Evolutionary conservation across 2,113 vertebrate genomes (phyloP).

Genomic region (Azemiops feae): DNA sequence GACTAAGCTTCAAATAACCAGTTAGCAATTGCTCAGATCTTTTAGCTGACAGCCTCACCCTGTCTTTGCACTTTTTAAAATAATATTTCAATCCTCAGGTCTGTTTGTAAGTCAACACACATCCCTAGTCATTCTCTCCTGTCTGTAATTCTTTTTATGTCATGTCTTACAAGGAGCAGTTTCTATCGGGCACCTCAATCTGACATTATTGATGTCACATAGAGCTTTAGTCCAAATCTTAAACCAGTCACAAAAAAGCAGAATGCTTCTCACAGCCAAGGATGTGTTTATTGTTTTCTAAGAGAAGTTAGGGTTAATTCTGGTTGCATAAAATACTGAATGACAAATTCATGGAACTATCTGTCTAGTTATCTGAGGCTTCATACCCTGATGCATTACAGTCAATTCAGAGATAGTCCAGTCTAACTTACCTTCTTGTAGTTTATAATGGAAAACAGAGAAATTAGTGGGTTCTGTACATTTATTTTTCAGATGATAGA

Average conservation of each 20-base stretch:
- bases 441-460: not conserved
- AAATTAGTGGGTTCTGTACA: not conserved
- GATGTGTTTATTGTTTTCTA: not conserved
- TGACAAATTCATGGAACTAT: not conserved
- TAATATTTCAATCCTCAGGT: not conserved
- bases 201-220: not conserved
- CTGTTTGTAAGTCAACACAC: conserved; percentile 3
- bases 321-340: not conserved
- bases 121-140: not conserved
- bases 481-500: not conserved
- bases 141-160: conserved; percentile 1
- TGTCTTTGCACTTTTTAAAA: conserved; percentile 1
- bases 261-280: not conserved
- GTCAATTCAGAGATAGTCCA: not conserved
- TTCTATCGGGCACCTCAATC: not conserved
- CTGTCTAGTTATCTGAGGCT: not conserved
- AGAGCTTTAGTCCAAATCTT: conserved; percentile 28
- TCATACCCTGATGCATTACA: not conserved
- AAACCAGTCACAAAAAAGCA: not conserved
- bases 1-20: not conserved
- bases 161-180: not conserved
- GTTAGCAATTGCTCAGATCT: not conserved
- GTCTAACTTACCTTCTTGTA: not conserved
- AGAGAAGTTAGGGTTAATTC: not conserved
- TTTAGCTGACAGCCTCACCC: not conserved